Conservation (phyloP, 1,140 invertebrate species). For the Cotesia glomerata region DNA sequence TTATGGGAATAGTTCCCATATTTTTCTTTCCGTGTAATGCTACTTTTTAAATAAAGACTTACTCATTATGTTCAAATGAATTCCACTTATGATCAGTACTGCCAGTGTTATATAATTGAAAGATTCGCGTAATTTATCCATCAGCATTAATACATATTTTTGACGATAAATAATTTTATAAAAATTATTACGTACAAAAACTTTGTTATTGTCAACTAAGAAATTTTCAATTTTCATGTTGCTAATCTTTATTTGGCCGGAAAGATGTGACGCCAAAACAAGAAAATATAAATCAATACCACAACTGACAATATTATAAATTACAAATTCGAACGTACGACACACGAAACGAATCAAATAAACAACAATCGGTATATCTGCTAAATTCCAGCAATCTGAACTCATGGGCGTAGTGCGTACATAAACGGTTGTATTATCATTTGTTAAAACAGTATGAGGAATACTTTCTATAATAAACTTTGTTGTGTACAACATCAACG, state of each 20-base stretch:
- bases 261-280: not conserved
- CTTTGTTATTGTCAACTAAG: not conserved
- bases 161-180: not conserved
- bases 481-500: not conserved
- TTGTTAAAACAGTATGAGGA: not conserved
- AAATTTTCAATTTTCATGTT: not conserved
- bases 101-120: too few relatives aligned
- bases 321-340: too few relatives aligned
- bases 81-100: too few relatives aligned
- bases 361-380: not conserved
- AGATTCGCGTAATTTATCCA: not conserved
- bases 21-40: too few relatives aligned
- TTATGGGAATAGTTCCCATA: too few relatives aligned
- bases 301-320: not conserved
- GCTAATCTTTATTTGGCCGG: not conserved
- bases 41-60: too few relatives aligned
- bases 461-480: not conserved
- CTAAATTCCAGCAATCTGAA: not conserved
- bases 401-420: not conserved
- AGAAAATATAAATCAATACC: not conserved
- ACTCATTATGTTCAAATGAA: too few relatives aligned
- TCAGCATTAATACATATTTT: not conserved
- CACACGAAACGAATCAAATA: too few relatives aligned
- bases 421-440: not conserved
- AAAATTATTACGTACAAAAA: not conserved